Conservation (phyloP, 2,888 invertebrate genomes). For the Drosophila nr. perissopoda region DNA sequence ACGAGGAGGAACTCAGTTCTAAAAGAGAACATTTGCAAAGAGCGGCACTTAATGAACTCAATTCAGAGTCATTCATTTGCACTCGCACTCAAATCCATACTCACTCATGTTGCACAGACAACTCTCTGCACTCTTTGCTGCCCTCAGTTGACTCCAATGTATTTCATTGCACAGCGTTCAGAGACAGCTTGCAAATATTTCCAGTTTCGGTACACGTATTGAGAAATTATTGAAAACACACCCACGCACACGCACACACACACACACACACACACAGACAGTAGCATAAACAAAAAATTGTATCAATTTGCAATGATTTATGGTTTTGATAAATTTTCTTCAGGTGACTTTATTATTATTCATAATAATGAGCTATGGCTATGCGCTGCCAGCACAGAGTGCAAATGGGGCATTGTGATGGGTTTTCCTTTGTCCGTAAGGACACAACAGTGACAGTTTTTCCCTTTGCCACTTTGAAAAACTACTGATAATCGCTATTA, state of each 20-base stretch:
- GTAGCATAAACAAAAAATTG: slow-evolving; percentile 40
- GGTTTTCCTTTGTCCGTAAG: slow-evolving; percentile 2
- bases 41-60: not conserved
- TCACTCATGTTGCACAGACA: slow-evolving; percentile 1
- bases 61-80: not conserved
- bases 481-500: not conserved
- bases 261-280: slow-evolving; percentile 23
- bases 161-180: slow-evolving; percentile 43
- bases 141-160: not conserved
- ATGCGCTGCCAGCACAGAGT: slow-evolving; percentile 16
- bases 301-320: slow-evolving; percentile 73
- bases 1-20: not conserved
- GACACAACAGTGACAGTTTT: slow-evolving; percentile 10
- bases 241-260: slow-evolving; percentile 11
- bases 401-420: slow-evolving; percentile 15
- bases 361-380: slow-evolving; percentile 71
- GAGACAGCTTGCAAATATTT: slow-evolving; percentile 54
- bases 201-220: slow-evolving; percentile 43
- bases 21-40: not conserved
- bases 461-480: not conserved
- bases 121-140: not conserved
- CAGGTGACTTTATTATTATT: slow-evolving; percentile 75
- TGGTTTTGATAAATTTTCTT: slow-evolving; percentile 76
- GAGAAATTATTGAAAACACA: slow-evolving; percentile 52
- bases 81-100: not conserved